Percentiles rank a stretch among this genome's conserved stretches.
phyloP scores from a whole-genome alignment of 2,888 invertebrate species.

The Andrena hattorfiana region DNA sequence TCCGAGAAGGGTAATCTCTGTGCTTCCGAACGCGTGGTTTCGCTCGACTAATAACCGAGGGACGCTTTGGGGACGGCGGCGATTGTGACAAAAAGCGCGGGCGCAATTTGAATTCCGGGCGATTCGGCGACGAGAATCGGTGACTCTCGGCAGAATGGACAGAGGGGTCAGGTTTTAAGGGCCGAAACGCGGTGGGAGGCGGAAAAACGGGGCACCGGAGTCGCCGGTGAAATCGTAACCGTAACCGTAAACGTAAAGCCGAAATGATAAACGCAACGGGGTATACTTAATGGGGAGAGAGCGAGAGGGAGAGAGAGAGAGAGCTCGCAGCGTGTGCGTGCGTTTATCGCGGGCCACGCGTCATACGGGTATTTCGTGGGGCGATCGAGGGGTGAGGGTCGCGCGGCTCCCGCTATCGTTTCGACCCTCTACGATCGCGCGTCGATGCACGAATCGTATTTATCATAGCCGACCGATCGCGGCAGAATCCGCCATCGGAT shows the following conservation, averaged over 20 bases:
- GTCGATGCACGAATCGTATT: conserved; percentile 74
- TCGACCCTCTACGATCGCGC: conserved; percentile 67
- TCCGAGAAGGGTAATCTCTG: not conserved
- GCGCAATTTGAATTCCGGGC: conserved; percentile 31
- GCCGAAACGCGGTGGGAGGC: too few species aligned
- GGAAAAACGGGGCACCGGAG: conserved; percentile 50
- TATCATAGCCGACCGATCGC: conserved; percentile 72
- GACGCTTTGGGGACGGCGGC: not conserved
- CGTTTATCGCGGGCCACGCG: conserved; percentile 56
- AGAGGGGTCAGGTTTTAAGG: conserved; percentile 9
- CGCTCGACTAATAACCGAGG: conserved; percentile 11
- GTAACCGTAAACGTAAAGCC: conserved; percentile 80
- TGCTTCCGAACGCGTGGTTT: not conserved
- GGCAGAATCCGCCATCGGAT: conserved; percentile 48
- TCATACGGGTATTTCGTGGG: conserved; percentile 56
- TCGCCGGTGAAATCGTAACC: conserved; percentile 67
- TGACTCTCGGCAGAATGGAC: conserved; percentile 22
- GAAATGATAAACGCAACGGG: conserved; percentile 80
- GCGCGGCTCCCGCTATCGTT: conserved; percentile 64
- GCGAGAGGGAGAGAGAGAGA: not conserved
- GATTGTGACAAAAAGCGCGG: conserved; percentile 10
- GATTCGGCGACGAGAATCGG: conserved; percentile 18
- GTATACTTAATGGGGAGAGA: conserved; percentile 78
- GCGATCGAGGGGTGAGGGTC: conserved; percentile 60
- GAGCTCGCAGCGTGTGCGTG: conserved; percentile 3